Conservation (phyloP, 2,113 vertebrate species). For the Clupea harengus region DNA sequence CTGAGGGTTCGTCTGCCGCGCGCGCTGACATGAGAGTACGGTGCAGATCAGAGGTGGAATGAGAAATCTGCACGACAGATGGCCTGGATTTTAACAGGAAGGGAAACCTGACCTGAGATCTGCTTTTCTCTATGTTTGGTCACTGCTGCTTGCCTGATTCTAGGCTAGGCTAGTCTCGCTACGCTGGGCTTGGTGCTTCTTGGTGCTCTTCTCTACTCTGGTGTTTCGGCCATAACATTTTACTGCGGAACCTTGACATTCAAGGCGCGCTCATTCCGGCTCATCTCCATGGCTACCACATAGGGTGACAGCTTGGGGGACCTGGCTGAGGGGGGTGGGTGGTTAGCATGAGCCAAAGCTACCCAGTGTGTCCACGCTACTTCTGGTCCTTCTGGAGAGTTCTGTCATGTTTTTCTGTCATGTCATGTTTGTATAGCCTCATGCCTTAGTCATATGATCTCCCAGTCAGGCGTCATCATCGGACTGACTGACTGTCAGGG, state of each 20-base stretch:
- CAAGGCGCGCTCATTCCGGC: neutral
- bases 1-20: neutral
- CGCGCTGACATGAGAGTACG: neutral
- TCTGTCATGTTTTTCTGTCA: neutral
- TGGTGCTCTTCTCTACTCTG: too few species aligned
- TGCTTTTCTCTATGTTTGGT: neutral
- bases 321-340: neutral
- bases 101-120: constrained; percentile 18
- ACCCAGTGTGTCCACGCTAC: neutral
- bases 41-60: neutral
- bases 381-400: neutral
- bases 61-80: neutral
- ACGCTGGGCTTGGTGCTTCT: neutral
- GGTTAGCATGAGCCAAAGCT: neutral
- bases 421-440: neutral
- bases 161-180: neutral
- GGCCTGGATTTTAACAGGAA: neutral
- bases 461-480: neutral
- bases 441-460: neutral
- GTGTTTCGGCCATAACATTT: too few species aligned
- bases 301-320: constrained; percentile 11
- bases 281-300: constrained; percentile 13
- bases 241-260: neutral
- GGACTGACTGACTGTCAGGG: neutral
- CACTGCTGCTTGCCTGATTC: neutral